A percentile compares a stretch with the other conserved stretches of the same genome.
phyloP scores from a whole-genome alignment of 2,888 invertebrate species.

The Tachystola acroxantha region DNA sequence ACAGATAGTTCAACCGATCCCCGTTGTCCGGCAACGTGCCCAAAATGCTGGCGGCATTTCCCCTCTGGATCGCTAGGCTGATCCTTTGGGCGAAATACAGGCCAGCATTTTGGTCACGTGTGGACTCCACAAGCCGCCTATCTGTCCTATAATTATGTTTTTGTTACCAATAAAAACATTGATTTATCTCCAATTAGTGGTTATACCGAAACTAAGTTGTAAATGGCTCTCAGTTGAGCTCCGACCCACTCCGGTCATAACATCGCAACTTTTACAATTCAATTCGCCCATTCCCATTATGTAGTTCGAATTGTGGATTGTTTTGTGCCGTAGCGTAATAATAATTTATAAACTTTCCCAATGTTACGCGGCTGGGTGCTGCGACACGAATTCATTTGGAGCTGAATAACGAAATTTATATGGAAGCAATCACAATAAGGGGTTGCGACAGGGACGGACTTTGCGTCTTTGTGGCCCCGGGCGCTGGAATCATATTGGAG shows the following conservation, averaged over 20 bases:
- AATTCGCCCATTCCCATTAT: conserved; percentile 42
- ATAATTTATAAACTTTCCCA: conserved; percentile 59
- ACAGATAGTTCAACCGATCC: too few species aligned
- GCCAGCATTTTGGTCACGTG: too few species aligned
- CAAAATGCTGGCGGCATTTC: too few species aligned
- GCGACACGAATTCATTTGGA: conserved; percentile 57
- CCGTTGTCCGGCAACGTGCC: too few species aligned
- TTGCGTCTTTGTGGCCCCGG: not conserved
- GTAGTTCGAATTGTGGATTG: conserved; percentile 50
- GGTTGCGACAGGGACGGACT: conserved; percentile 21
- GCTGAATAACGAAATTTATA: conserved; percentile 57
- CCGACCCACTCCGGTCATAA: conserved; percentile 21
- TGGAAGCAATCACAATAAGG: conserved; percentile 63
- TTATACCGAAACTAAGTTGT: conserved; percentile 3
- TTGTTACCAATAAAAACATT: conserved; percentile 1
- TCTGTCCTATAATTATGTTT: too few species aligned
- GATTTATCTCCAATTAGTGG: conserved; percentile 17
- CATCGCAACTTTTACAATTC: conserved; percentile 48
- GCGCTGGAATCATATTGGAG: too few species aligned
- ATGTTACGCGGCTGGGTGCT: conserved; percentile 45
- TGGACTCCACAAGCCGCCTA: too few species aligned
- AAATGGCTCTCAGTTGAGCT: conserved; percentile 27
- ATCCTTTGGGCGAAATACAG: too few species aligned
- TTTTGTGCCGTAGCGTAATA: conserved; percentile 47
- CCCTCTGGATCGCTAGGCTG: too few species aligned